These are phyloP conservation scores for Altica lythri DNA, from an alignment of 2,888 invertebrate species.

Conservation along the genomic window DNA sequence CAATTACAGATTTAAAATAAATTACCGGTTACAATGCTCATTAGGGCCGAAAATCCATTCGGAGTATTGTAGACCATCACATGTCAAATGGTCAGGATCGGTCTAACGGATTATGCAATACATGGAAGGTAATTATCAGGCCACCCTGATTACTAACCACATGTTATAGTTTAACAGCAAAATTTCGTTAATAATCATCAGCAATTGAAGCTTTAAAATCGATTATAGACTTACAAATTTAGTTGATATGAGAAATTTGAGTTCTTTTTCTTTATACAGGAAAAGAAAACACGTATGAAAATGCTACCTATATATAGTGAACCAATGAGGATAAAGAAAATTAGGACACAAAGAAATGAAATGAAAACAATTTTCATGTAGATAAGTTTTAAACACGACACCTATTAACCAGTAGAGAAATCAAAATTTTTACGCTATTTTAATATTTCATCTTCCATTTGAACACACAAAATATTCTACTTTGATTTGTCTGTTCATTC, in stretches of 20 bases:
- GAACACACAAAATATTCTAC: too few species aligned
- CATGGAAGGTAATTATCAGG: background rate
- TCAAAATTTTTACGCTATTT: too few species aligned
- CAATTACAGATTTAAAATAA: slow-evolving; percentile 40
- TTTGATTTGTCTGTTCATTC: too few species aligned
- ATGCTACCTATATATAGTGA: too few species aligned
- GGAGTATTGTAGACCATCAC: slow-evolving; percentile 6
- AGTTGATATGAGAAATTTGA: background rate
- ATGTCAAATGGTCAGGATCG: background rate
- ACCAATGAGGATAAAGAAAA: too few species aligned
- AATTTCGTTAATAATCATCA: too few species aligned
- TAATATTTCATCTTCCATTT: too few species aligned
- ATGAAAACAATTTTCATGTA: too few species aligned
- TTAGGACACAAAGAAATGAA: too few species aligned
- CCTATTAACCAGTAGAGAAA: too few species aligned
- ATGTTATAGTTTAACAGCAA: too few species aligned
- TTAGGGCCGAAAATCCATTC: slow-evolving; percentile 34
- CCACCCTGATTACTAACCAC: background rate
- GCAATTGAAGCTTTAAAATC: background rate
- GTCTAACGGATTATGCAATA: background rate
- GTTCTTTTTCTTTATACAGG: background rate
- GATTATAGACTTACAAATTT: background rate
- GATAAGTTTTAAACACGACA: too few species aligned
- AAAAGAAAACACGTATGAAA: background rate
- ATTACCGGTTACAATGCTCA: slow-evolving; percentile 35